These are phyloP conservation scores for Liparis tanakae DNA, from an alignment of 2,797 vertebrate species.

Conservation along the genomic window DNA sequence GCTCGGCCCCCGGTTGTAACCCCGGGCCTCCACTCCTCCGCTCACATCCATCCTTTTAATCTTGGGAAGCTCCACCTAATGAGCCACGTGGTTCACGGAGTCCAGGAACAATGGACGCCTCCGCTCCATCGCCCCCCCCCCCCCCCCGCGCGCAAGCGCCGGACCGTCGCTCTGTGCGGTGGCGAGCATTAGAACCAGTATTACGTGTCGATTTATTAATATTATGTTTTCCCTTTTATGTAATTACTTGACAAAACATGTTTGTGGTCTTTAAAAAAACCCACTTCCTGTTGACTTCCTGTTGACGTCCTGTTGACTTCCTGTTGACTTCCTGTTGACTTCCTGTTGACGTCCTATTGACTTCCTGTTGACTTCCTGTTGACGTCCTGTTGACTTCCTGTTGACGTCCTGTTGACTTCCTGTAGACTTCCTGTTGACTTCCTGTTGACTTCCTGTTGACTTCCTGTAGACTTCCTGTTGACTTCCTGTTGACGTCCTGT, in stretches of 20 bases:
- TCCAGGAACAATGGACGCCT: slow-evolving; percentile 88
- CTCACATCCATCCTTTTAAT: slow-evolving; percentile 81
- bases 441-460: slow-evolving; percentile 75
- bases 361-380: slow-evolving; percentile 44
- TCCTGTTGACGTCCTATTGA: no score
- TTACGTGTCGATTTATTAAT: slow-evolving; percentile 46
- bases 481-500: slow-evolving; percentile 60
- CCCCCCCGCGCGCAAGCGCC: no score
- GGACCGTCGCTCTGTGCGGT: slow-evolving; percentile 46
- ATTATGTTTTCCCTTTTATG: slow-evolving; percentile 56
- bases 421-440: slow-evolving; percentile 44
- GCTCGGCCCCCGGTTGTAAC: slow-evolving; percentile 80
- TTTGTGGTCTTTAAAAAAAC: slow-evolving; percentile 70
- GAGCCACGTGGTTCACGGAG: slow-evolving; percentile 91
- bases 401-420: no score
- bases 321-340: slow-evolving; percentile 33
- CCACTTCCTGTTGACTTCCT: slow-evolving; percentile 75
- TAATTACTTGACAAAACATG: slow-evolving; percentile 78
- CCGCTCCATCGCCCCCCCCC: slow-evolving; percentile 66
- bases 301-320: no score
- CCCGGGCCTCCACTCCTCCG: slow-evolving; percentile 72
- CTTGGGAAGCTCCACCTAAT: slow-evolving; percentile 84
- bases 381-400: slow-evolving; percentile 40
- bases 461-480: no score
- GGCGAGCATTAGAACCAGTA: slow-evolving; percentile 56